These are phyloP conservation scores for Ornithorhynchus anatinus DNA, from an alignment of 2,113 vertebrate species.

Conservation along the genomic window DNA sequence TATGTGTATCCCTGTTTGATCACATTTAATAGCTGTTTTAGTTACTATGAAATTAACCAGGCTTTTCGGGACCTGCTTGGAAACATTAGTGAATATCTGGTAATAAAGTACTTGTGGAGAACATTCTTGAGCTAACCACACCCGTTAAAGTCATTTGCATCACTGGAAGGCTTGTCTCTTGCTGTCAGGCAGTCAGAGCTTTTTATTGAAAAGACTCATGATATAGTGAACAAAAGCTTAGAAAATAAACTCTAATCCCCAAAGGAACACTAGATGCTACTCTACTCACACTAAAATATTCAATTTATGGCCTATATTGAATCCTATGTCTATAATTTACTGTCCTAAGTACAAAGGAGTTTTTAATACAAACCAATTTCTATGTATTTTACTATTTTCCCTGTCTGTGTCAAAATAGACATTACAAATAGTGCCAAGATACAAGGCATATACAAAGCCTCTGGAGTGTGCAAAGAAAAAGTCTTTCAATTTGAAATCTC, in stretches of 20 bases:
- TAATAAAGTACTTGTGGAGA: conserved; percentile 3
- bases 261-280: conserved; percentile 43
- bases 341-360: conserved; percentile 49
- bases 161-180: neutral
- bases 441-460: neutral
- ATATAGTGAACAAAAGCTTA: conserved; percentile 43
- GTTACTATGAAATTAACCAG: conserved; percentile 29
- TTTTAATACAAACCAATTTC: conserved; percentile 53
- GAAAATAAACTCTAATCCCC: conserved; percentile 62
- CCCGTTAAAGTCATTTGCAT: neutral
- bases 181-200: conserved; percentile 30
- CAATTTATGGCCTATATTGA: conserved; percentile 45
- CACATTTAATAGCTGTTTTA: neutral
- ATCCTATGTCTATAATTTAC: conserved; percentile 51
- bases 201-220: conserved; percentile 37
- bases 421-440: conserved; percentile 35
- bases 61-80: neutral
- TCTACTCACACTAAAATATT: conserved; percentile 45
- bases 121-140: neutral
- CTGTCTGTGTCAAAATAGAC: conserved; percentile 35
- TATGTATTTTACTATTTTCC: conserved; percentile 57
- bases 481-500: neutral
- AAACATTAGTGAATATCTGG: conserved; percentile 16
- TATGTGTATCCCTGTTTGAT: neutral
- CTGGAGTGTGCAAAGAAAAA: neutral